These are phyloP conservation scores for Drosophila lutescens DNA, from an alignment of 2,888 invertebrate species.

Conservation along the genomic window DNA sequence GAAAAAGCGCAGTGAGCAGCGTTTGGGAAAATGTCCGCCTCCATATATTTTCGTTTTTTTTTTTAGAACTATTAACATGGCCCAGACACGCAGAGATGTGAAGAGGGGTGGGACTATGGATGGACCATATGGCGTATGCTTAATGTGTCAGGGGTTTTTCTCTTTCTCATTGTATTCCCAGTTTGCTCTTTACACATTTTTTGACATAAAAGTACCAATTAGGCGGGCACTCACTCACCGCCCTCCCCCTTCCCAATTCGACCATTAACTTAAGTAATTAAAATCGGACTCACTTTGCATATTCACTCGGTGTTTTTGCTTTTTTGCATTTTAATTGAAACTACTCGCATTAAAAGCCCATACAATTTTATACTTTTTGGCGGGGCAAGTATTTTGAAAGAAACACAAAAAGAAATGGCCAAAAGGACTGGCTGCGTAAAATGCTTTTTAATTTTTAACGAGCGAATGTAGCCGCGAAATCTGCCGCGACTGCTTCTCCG, in stretches of 20 bases:
- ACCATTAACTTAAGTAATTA: slow-evolving; percentile 71
- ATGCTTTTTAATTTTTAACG: slow-evolving; percentile 71
- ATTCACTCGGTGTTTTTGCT: slow-evolving; percentile 20
- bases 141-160: slow-evolving; percentile 57
- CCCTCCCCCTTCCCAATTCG: slow-evolving; percentile 10
- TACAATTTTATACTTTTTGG: slow-evolving; percentile 46
- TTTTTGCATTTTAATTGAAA: slow-evolving; percentile 73
- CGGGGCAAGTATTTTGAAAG: slow-evolving; percentile 37
- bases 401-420: slow-evolving; percentile 10
- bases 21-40: slow-evolving; percentile 62
- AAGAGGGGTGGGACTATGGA: slow-evolving; percentile 11
- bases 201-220: slow-evolving; percentile 71
- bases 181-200: slow-evolving; percentile 17
- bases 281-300: slow-evolving; percentile 54
- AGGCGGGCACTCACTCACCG: slow-evolving; percentile 55
- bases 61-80: slow-evolving; percentile 67
- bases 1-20: slow-evolving; percentile 51
- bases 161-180: slow-evolving; percentile 15
- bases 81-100: slow-evolving; percentile 48
- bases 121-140: slow-evolving; percentile 71
- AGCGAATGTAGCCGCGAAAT: slow-evolving; percentile 55
- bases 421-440: slow-evolving; percentile 43
- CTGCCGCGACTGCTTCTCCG: slow-evolving; percentile 40
- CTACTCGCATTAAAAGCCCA: slow-evolving; percentile 57
- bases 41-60: slow-evolving; percentile 46